Percentiles rank a stretch among this genome's conserved stretches.
Evolutionary conservation across 2,888 invertebrate genomes (phyloP).

Genomic region (Drosophila mettleri): DNA sequence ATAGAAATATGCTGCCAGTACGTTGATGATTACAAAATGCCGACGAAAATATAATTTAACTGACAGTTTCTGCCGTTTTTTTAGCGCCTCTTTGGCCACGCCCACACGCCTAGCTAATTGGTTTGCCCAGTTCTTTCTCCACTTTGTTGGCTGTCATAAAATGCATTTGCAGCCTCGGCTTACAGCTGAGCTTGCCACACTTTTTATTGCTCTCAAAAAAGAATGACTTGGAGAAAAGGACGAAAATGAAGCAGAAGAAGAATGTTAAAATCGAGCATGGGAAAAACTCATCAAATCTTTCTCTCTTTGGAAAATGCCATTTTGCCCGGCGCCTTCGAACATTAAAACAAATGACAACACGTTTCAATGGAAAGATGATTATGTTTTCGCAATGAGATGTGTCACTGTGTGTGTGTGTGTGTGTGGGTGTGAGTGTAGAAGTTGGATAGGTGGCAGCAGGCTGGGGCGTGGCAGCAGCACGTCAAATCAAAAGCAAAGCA

Average conservation of each 20-base stretch:
- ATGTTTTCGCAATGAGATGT: slow-evolving; percentile 38
- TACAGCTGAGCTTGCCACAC: slow-evolving; percentile 31
- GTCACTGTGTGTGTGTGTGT: slow-evolving; percentile 12
- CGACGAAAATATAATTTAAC: slow-evolving; percentile 68
- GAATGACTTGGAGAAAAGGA: slow-evolving; percentile 4
- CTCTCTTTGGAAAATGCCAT: slow-evolving; percentile 49
- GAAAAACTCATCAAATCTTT: slow-evolving; percentile 59
- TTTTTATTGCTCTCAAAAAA: slow-evolving; percentile 7
- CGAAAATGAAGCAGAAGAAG: not conserved
- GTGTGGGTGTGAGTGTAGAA: slow-evolving; percentile 1
- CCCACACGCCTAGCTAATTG: slow-evolving; percentile 58
- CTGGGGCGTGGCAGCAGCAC: slow-evolving; percentile 4
- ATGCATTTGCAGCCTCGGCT: slow-evolving; percentile 61
- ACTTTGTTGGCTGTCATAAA: slow-evolving; percentile 54
- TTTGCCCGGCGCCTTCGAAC: slow-evolving; percentile 41
- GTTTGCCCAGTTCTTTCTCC: slow-evolving; percentile 26
- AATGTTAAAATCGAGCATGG: slow-evolving; percentile 11
- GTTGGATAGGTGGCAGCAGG: not conserved
- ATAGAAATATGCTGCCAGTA: slow-evolving; percentile 43
- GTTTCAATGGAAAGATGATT: slow-evolving; percentile 64
- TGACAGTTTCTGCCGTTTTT: slow-evolving; percentile 60
- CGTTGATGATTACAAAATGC: slow-evolving; percentile 59
- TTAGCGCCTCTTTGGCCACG: slow-evolving; percentile 31
- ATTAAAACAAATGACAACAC: slow-evolving; percentile 74
- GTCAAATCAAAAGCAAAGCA: slow-evolving; percentile 49